Evolutionary conservation across 2,888 invertebrate species (phyloP).

Genomic region (Dynastes hyllus): DNA sequence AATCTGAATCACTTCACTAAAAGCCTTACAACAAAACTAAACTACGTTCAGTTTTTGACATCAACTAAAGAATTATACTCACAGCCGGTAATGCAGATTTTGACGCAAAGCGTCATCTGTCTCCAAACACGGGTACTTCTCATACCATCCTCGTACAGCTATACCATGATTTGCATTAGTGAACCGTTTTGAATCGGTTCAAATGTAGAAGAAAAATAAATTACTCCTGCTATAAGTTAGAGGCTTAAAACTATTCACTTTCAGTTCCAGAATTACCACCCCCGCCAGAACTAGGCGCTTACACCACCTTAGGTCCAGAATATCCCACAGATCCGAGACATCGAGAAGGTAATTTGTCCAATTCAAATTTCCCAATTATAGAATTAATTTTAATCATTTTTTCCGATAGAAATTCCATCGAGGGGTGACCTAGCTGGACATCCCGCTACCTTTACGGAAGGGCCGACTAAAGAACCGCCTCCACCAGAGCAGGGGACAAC

Average conservation of each 20-base stretch:
- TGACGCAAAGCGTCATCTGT: too few relatives aligned
- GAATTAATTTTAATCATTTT: neutral
- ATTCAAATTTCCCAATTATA: neutral
- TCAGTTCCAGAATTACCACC: conserved; percentile 65
- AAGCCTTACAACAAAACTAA: too few relatives aligned
- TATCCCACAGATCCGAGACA: conserved; percentile 10
- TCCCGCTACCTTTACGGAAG: neutral
- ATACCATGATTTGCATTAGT: too few relatives aligned
- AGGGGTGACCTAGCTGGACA: conserved; percentile 66
- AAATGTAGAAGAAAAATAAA: too few relatives aligned
- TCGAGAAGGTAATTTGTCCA: conserved; percentile 29
- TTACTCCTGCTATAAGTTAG: too few relatives aligned
- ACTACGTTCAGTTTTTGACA: too few relatives aligned
- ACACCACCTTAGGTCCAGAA: conserved; percentile 19
- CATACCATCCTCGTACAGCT: too few relatives aligned
- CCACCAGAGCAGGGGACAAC: neutral
- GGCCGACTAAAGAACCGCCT: neutral
- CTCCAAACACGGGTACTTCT: too few relatives aligned
- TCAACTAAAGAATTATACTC: too few relatives aligned
- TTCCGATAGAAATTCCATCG: conserved; percentile 53
- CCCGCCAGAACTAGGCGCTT: conserved; percentile 53
- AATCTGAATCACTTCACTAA: too few relatives aligned
- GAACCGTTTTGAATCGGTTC: too few relatives aligned
- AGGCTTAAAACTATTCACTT: conserved; percentile 16
- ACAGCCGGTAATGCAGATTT: too few relatives aligned